Evolutionary conservation across 1,140 invertebrate genomes (phyloP), one percentile per base, ranked within the genome.

Genomic region (Caenorhabditis brenneri): DNA sequence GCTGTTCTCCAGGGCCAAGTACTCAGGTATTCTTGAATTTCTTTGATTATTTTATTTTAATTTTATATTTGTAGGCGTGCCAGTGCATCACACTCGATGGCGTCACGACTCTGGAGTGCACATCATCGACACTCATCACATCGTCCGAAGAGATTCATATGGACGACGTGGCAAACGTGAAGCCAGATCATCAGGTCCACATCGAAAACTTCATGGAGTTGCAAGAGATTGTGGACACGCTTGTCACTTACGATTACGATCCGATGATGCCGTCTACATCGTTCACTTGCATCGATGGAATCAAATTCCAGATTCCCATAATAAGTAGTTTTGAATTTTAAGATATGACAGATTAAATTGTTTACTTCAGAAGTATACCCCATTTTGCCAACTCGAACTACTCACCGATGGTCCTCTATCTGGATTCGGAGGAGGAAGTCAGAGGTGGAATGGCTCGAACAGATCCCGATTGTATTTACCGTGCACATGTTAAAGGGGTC

Each of bases 381-480:
- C 60, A 53, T 53, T 83, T 78, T 22, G 19, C 49, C n/a, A 78
- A 79, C 24, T 49, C 49, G 22, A 78, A 83, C 33, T 69, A 88
- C 33, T 51, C 82, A 53, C 88, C 87, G 78, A 82, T 89, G 42
- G 85, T 86, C 36, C 83, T 87, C 31, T 87, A 85, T 86, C 80
- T 89, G 53, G 88, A 89, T 12, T 84, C 85, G 27, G 88, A 89
- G 36, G 79, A 89, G 22, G 53, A 74, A 31, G 58, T 60, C 29
- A 39, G 82, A 58, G 87, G 86, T 36, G 46, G 87, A 60, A 81
- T 84, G n/a, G 78, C 80, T 9, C 81, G 79, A 58, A 79, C 88
- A 51, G 86, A 87, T 12, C 82, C 86, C 19, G 85, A 85, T 51
- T 90, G 89, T 74, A 60, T 90, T 42, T 90, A 90, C 79, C 53